Conservation (phyloP, 1,140 invertebrate species). For the Zophobas morio region DNA sequence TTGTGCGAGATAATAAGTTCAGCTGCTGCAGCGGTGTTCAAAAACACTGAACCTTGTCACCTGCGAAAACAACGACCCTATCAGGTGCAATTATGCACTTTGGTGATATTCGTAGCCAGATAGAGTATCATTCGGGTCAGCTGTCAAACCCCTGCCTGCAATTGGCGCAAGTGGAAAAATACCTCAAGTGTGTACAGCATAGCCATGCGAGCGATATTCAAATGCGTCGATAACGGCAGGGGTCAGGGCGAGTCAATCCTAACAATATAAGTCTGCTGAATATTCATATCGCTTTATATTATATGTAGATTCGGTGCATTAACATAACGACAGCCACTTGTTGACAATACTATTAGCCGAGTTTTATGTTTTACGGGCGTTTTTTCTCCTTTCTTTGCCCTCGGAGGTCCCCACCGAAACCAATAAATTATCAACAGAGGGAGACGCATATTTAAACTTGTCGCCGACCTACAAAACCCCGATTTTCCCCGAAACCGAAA, state of each 20-base stretch:
- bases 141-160: slow-evolving; percentile 7
- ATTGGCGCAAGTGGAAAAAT: slow-evolving; percentile 34
- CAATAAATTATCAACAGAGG: slow-evolving; percentile 18
- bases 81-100: neutral
- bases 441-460: slow-evolving; percentile 22
- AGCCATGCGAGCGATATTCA: slow-evolving; percentile 50
- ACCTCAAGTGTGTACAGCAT: slow-evolving; percentile 20
- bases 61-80: neutral
- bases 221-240: slow-evolving; percentile 51
- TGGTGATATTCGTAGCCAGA: neutral
- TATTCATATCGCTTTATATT: slow-evolving; percentile 58
- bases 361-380: slow-evolving; percentile 45
- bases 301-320: slow-evolving; percentile 55
- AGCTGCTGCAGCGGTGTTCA: too few relatives aligned
- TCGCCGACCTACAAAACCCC: neutral
- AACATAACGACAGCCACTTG: slow-evolving; percentile 43
- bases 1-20: too few relatives aligned
- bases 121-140: neutral
- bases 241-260: slow-evolving; percentile 57
- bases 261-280: slow-evolving; percentile 51
- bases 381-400: slow-evolving; percentile 44
- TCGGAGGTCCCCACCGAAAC: neutral
- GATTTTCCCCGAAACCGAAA: too few relatives aligned
- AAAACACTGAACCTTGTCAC: too few relatives aligned
- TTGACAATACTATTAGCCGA: slow-evolving; percentile 37